A percentile compares a stretch with the other conserved stretches of the same genome.
Conservation (phyloP, 2,797 vertebrate species). For the Champsocephalus esox region DNA sequence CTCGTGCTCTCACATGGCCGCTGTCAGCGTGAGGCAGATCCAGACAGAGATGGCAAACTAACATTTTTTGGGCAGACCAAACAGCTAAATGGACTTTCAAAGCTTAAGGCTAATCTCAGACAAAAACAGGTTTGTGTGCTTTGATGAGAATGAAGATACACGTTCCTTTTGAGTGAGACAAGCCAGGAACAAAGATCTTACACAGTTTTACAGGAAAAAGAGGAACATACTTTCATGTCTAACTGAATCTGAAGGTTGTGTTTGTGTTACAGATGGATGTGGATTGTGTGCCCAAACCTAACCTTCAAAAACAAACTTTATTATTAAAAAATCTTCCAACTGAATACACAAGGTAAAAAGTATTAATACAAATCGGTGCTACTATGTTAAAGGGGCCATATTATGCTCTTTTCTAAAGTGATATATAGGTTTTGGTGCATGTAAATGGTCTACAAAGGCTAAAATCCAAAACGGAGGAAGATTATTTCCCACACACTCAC, state of each 20-base stretch:
- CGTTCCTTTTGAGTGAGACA: constrained; percentile 41
- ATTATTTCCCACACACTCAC: no score
- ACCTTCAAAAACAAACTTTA: constrained; percentile 31
- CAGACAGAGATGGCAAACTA: constrained; percentile 38
- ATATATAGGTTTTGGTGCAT: no score
- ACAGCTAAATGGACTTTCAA: constrained; percentile 18
- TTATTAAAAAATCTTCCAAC: not conserved
- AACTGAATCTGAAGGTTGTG: constrained; percentile 21
- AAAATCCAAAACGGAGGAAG: no score
- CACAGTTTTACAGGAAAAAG: constrained; percentile 27
- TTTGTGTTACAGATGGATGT: constrained; percentile 29
- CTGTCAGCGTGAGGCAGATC: constrained; percentile 45
- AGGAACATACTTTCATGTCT: constrained; percentile 18
- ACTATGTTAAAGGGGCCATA: not conserved
- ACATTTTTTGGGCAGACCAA: constrained; percentile 13
- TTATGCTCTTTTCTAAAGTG: no score
- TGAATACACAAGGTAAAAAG: not conserved
- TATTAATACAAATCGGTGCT: not conserved
- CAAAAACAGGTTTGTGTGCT: constrained; percentile 50
- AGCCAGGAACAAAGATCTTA: constrained; percentile 27
- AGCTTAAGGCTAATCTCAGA: constrained; percentile 50
- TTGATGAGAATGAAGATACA: constrained; percentile 70
- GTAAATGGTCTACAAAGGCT: no score
- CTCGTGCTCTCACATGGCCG: constrained; percentile 22
- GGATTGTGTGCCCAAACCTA: constrained; percentile 5